Conservation (phyloP, 2,888 invertebrate species). For the Hirtodrosophila trivittata region DNA sequence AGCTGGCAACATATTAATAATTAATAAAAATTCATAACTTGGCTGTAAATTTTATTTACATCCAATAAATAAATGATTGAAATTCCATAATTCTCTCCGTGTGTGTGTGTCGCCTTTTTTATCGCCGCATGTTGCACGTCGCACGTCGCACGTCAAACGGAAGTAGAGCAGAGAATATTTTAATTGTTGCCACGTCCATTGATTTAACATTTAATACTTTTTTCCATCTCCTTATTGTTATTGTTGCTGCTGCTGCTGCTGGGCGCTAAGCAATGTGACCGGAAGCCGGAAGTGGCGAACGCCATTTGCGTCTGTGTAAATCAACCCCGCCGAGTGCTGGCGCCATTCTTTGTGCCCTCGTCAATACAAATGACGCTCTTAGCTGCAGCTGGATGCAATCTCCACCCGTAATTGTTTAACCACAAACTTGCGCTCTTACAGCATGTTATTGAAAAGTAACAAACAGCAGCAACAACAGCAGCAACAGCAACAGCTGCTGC, state of each 20-base stretch:
- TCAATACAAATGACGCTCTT: slow-evolving; percentile 26
- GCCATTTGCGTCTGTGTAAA: slow-evolving; percentile 65
- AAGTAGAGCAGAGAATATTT: slow-evolving; percentile 68
- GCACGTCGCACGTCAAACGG: slow-evolving; percentile 45
- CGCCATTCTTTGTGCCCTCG: slow-evolving; percentile 19
- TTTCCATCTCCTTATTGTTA: neutral
- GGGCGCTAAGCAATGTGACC: slow-evolving; percentile 61
- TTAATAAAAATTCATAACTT: slow-evolving; percentile 56
- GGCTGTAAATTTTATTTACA: slow-evolving; percentile 64
- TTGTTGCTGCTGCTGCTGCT: neutral
- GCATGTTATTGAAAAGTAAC: slow-evolving; percentile 58
- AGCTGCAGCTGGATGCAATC: slow-evolving; percentile 32
- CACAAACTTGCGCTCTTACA: slow-evolving; percentile 67
- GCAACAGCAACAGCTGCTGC: slow-evolving; percentile 8
- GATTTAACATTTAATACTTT: slow-evolving; percentile 50
- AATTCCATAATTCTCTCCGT: slow-evolving; percentile 64
- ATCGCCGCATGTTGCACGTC: slow-evolving; percentile 40
- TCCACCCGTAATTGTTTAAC: slow-evolving; percentile 68
- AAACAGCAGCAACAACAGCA: slow-evolving; percentile 23
- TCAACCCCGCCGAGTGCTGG: slow-evolving; percentile 18
- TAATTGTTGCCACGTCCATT: slow-evolving; percentile 73
- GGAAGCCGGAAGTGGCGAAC: slow-evolving; percentile 78
- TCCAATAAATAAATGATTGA: slow-evolving; percentile 76
- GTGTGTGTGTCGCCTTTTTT: slow-evolving; percentile 20
- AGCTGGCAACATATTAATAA: slow-evolving; percentile 43